Percentiles rank a stretch among this genome's conserved stretches.
Evolutionary conservation across 2,797 vertebrate species (phyloP).

Genomic region (Lepilemur ruficaudatus): DNA sequence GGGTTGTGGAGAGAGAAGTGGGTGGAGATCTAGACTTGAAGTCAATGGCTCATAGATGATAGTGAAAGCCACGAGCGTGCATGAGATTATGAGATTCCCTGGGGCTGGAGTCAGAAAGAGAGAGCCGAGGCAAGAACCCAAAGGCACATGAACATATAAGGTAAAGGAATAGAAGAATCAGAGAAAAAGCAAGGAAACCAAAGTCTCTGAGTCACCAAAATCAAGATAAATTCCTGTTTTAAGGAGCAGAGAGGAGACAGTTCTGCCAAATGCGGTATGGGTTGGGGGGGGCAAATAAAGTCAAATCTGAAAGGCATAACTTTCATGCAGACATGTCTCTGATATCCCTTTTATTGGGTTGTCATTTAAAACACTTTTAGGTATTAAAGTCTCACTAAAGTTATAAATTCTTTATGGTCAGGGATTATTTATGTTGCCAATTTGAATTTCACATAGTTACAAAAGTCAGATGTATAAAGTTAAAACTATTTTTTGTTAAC

Average conservation of each 20-base stretch:
- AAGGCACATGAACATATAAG: neutral
- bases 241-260: neutral
- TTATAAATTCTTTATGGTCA: neutral
- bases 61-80: neutral
- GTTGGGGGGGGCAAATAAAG: neutral
- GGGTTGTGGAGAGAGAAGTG: neutral
- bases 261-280: neutral
- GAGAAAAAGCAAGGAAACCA: neutral
- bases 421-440: neutral
- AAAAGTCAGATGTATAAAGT: neutral
- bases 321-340: neutral
- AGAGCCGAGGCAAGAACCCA: neutral
- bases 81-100: neutral
- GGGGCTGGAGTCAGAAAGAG: neutral
- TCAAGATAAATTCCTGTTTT: neutral
- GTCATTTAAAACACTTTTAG: neutral
- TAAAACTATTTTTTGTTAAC: neutral
- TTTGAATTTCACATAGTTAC: neutral
- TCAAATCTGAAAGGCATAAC: neutral
- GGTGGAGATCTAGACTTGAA: neutral
- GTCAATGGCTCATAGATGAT: neutral
- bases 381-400: neutral
- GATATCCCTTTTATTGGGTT: neutral
- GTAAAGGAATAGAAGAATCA: neutral
- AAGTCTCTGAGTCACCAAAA: neutral